Base-by-base conservation (phyloP, 2,113 vertebrate genomes). In the Salminus brasiliensis region DNA sequence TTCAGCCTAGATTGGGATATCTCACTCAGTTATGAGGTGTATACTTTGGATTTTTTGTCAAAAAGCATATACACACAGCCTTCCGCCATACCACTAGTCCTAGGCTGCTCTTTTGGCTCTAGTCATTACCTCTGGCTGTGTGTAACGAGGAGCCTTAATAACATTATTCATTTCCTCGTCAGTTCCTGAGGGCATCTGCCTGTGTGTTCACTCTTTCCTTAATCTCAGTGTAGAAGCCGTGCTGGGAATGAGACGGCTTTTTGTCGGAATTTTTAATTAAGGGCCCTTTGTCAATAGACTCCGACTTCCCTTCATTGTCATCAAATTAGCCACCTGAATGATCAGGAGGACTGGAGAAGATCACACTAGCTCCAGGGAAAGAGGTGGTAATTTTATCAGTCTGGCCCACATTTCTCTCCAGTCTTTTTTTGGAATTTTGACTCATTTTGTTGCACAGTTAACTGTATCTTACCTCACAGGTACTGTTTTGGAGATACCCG, bases 251-350 rank as follows among this genome's bases (percentile, higher is more conserved):
- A 79, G 79, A 76, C 27, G 45, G 60, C 72, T 72, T 76, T 76
- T 82, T 73, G 69, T 65, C 69, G 59, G 41, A 52, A 18, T 65
- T 81, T 85, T 85, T 81, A 83, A 87, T 83, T 77, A 80, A 62
- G 70, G 67, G 69, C 30, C 75, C 39, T 78, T 66, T 57, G 47
- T 83, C 66, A 75, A 81, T 83, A 62, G 49, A 73, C 76, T 59
- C 36, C 79, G 23, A 72, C 82, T 87, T 87, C 82, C 32, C 41
- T 74, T 80, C 47, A 69, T 80, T 82, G 87, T 76, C 82, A 81
- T 81, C 78, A 85, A 76, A 91, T 91, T 83, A 80, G 83, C 88
- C 85, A 89, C 74, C 78, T 68, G 68, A 84, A 72, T 85, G 71
- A 81, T 71, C 76, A 65, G 77, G 82, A 71, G 80, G 36, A 59